Conservation (phyloP, 2,113 vertebrate genomes). For the Lynx canadensis region DNA sequence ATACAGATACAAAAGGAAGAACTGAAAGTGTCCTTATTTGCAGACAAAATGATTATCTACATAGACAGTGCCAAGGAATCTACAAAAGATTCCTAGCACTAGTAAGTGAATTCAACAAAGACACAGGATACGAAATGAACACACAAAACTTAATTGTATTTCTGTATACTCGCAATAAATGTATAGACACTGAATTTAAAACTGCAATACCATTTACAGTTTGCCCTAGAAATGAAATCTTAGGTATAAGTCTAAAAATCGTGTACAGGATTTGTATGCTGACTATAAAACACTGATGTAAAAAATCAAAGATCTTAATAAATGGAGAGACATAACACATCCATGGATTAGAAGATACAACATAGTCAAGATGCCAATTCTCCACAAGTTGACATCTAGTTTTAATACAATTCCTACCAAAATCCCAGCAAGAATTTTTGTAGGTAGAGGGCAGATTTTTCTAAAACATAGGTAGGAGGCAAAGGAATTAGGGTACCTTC, state of each 20-base stretch:
- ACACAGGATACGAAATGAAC: not conserved
- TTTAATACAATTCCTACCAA: slow-evolving; percentile 2
- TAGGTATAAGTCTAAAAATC: not conserved
- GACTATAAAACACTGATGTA: not conserved
- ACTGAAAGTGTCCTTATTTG: not conserved
- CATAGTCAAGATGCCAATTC: not conserved
- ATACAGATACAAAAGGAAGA: not conserved
- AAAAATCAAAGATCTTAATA: not conserved
- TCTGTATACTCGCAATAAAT: not conserved
- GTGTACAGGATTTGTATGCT: not conserved
- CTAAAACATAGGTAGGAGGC: not conserved
- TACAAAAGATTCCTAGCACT: not conserved
- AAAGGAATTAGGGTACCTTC: not conserved
- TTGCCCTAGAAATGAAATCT: not conserved
- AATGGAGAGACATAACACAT: not conserved
- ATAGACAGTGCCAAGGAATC: not conserved
- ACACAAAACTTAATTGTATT: not conserved
- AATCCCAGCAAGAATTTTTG: not conserved
- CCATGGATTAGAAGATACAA: not conserved
- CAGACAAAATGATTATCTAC: not conserved
- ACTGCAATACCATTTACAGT: not conserved
- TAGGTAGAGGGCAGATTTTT: not conserved
- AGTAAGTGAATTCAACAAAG: not conserved
- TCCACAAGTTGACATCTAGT: not conserved
- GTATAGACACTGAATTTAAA: not conserved